These are phyloP conservation scores for Gymnopithys bicolor DNA, from an alignment of 2,797 vertebrate genomes.

Conservation along the genomic window DNA sequence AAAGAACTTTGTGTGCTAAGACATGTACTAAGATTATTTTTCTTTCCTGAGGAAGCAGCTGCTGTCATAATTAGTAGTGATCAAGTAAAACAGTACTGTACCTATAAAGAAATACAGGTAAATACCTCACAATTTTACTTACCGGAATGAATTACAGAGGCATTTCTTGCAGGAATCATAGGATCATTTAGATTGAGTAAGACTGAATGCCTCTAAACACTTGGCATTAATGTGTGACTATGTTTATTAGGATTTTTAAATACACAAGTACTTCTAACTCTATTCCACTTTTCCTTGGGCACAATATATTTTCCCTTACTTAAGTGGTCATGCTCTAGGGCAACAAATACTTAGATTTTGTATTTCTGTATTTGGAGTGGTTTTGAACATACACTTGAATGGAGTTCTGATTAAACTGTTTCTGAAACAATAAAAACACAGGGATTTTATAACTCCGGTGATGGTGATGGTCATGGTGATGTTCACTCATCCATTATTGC, in stretches of 20 bases:
- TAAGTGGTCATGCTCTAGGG: background rate
- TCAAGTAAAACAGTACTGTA: background rate
- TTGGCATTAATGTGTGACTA: fast-evolving
- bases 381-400: background rate
- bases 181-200: background rate
- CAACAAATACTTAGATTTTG: background rate
- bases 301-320: background rate
- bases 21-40: background rate
- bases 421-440: background rate
- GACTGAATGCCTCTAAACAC: background rate
- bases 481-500: background rate
- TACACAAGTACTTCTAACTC: background rate
- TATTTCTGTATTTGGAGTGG: background rate
- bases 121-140: background rate
- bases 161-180: background rate
- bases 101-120: background rate
- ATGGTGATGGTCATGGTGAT: background rate
- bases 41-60: background rate
- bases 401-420: background rate
- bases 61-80: background rate
- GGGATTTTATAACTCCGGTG: background rate
- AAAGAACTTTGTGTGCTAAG: background rate
- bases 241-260: background rate
- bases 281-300: background rate
- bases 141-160: background rate